Conservation (phyloP, 2,888 invertebrate genomes). For the Stenotaenia linearis region DNA sequence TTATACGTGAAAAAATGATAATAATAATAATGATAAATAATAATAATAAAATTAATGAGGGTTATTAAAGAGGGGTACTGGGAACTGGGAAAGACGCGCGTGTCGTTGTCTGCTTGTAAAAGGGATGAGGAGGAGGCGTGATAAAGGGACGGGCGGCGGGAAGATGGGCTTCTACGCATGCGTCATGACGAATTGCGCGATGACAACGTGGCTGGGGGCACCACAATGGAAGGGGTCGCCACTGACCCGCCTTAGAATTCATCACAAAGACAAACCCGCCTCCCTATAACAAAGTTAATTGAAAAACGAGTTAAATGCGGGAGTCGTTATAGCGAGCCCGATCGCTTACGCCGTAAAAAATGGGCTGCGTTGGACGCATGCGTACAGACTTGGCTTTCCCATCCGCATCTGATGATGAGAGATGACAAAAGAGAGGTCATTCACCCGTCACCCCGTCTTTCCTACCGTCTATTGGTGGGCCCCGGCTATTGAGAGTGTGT, state of each 20-base stretch:
- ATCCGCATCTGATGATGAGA: slow-evolving; percentile 15
- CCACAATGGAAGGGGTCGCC: slow-evolving; percentile 19
- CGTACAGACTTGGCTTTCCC: slow-evolving; percentile 5
- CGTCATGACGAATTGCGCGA: slow-evolving; percentile 15
- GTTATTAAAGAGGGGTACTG: neutral
- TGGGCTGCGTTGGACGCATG: neutral
- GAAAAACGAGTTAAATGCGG: neutral
- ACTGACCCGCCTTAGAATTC: slow-evolving; percentile 1
- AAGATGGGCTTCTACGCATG: neutral
- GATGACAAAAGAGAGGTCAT: slow-evolving; percentile 7
- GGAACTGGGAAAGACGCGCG: slow-evolving; percentile 15
- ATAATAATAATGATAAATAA: neutral
- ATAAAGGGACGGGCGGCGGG: neutral
- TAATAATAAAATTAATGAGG: neutral
- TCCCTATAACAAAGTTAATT: neutral
- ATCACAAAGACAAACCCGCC: neutral
- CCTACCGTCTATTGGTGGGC: slow-evolving; percentile 15
- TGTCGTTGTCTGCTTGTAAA: slow-evolving; percentile 1
- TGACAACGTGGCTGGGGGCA: neutral
- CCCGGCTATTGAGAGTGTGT: slow-evolving; percentile 8
- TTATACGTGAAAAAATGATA: neutral
- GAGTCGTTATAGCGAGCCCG: neutral
- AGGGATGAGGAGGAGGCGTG: slow-evolving; percentile 7
- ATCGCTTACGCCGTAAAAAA: slow-evolving; percentile 7
- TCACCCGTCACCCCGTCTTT: slow-evolving; percentile 11